A percentile compares a stretch with the other conserved stretches of the same genome.
These are phyloP conservation scores for Atopsyche davidsoni DNA, from an alignment of 1,140 invertebrate genomes.

Conservation along the genomic window DNA sequence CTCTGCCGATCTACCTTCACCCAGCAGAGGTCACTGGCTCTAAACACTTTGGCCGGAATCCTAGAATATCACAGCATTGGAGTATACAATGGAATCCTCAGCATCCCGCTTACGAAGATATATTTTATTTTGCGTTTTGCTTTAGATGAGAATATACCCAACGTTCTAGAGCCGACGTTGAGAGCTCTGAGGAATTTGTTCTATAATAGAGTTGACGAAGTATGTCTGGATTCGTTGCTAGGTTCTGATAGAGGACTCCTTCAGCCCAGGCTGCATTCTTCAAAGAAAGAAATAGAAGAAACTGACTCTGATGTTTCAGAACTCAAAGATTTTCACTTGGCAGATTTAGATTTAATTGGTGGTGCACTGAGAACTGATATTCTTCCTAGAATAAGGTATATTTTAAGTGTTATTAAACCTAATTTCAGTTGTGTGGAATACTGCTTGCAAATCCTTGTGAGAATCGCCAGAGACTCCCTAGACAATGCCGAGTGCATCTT, in stretches of 20 bases:
- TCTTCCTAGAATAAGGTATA: slow-evolving; percentile 64
- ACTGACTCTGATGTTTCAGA: slow-evolving; percentile 58
- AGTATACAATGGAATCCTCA: slow-evolving; percentile 62
- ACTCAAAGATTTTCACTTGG: slow-evolving; percentile 66
- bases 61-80: slow-evolving; percentile 66
- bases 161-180: slow-evolving; percentile 65
- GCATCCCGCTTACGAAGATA: slow-evolving; percentile 60
- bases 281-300: slow-evolving; percentile 47
- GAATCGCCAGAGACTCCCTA: slow-evolving; percentile 61
- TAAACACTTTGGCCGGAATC: slow-evolving; percentile 73
- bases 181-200: slow-evolving; percentile 67
- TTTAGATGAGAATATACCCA: slow-evolving; percentile 73
- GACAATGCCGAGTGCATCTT: slow-evolving; percentile 54
- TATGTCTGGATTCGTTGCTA: slow-evolving; percentile 61
- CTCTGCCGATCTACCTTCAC: slow-evolving; percentile 59
- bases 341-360: slow-evolving; percentile 68
- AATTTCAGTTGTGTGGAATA: slow-evolving; percentile 58
- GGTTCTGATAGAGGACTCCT: slow-evolving; percentile 60
- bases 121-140: slow-evolving; percentile 78
- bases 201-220: slow-evolving; percentile 71
- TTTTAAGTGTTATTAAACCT: slow-evolving; percentile 58
- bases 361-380: slow-evolving; percentile 72
- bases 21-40: slow-evolving; percentile 74
- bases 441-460: slow-evolving; percentile 63
- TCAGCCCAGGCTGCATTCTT: slow-evolving; percentile 55